Evolutionary conservation across 2,888 invertebrate species (phyloP).

Genomic region (Netelia fuscicornis): DNA sequence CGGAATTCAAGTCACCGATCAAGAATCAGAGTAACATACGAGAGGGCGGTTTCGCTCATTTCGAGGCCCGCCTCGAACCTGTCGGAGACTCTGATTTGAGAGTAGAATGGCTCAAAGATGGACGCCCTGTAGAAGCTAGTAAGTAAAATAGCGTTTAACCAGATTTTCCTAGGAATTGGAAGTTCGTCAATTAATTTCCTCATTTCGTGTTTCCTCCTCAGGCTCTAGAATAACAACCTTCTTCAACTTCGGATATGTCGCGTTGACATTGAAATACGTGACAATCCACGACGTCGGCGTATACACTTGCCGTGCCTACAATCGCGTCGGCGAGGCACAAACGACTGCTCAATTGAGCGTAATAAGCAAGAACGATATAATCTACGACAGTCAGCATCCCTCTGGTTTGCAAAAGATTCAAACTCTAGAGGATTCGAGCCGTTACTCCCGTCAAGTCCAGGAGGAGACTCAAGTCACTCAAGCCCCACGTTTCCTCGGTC

Average conservation of each 20-base stretch:
- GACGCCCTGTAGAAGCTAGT: conserved; percentile 95
- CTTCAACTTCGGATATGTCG: conserved; percentile 98
- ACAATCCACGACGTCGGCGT: conserved; percentile 95
- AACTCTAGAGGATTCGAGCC: conserved; percentile 93
- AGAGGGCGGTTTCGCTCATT: conserved; percentile 97
- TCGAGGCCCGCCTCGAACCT: conserved; percentile 97
- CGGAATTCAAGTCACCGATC: conserved; percentile 95
- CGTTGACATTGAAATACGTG: conserved; percentile 96
- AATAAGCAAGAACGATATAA: conserved; percentile 93
- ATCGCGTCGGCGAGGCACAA: conserved; percentile 93
- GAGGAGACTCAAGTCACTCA: conserved; percentile 92
- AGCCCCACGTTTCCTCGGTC: conserved; percentile 95
- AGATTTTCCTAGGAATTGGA: conserved; percentile 6
- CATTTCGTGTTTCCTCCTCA: conserved; percentile 72
- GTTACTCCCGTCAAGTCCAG: conserved; percentile 88
- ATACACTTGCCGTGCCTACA: conserved; percentile 95
- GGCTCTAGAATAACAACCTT: conserved; percentile 95
- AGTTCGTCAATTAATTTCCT: conserved; percentile 26
- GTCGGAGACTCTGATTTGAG: conserved; percentile 95
- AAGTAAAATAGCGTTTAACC: conserved; percentile 73
- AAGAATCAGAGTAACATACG: conserved; percentile 94
- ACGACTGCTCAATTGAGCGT: conserved; percentile 94
- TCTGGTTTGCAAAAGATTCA: conserved; percentile 96
- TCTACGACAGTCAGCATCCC: conserved; percentile 96
- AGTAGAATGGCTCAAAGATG: conserved; percentile 97